Evolutionary conservation across 2,797 vertebrate genomes (phyloP).

Genomic region (Peromyscus nudipes): DNA sequence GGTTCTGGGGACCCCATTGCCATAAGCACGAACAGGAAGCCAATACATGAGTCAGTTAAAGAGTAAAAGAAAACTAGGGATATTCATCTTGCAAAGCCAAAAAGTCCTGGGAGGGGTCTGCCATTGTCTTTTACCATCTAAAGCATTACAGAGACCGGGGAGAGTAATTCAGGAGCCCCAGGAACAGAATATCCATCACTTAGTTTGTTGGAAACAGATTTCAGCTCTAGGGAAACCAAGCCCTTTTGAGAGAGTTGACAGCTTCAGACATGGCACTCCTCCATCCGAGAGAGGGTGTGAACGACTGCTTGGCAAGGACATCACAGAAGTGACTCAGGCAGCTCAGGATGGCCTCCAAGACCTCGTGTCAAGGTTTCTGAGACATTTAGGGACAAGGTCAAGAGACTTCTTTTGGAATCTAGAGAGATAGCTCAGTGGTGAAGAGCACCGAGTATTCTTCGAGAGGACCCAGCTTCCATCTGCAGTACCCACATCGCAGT

Average conservation of each 20-base stretch:
- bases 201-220: neutral
- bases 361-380: neutral
- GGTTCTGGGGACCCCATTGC: neutral
- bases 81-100: neutral
- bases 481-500: too few relatives aligned
- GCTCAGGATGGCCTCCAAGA: neutral
- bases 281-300: neutral
- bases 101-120: neutral
- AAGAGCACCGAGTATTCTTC: neutral
- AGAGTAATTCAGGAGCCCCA: neutral
- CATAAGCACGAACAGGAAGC: neutral
- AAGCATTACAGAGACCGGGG: neutral
- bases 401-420: neutral
- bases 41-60: neutral
- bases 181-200: slow-evolving; percentile 25
- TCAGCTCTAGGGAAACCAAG: slow-evolving; percentile 1
- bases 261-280: neutral
- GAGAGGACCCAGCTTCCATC: neutral
- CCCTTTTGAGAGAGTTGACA: neutral
- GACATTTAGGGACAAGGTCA: neutral
- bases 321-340: neutral
- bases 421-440: neutral
- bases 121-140: neutral
- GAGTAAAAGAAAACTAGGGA: slow-evolving; percentile 2
- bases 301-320: neutral